Evolutionary conservation across 2,888 invertebrate species (phyloP), one percentile per base, ranked within the genome.

Genomic region (Seira ritae): DNA sequence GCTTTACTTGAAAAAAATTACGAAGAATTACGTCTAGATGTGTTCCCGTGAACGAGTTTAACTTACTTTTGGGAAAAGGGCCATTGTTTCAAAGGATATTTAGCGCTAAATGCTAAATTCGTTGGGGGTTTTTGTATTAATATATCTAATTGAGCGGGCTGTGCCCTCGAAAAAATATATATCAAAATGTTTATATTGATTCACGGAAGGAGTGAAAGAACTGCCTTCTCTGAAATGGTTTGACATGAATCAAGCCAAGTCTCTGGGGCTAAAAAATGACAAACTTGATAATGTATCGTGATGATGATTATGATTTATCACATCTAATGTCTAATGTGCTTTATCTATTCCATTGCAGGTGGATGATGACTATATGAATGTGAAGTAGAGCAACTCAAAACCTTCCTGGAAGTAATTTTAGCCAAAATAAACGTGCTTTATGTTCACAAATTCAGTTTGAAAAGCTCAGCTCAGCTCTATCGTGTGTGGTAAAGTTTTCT

Each of bases 121-220:
- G 8, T 31, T n/a, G n/a, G n/a, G n/a, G n/a, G 8, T 31, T 31
- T 31, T 31, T 31, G 31, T 4, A 31, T 31, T 31, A 31, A 31
- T 31, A 31, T 50, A 12, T 50, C 6, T 50, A 50, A 42, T 15
- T 50, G 17, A 50, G 17, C 50, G 12, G 17, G 12, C 50, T 15
- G 50, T 50, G 50, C 50, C 50, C 50, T 50, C 50, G 12, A 50
- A n/a, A n/a, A n/a, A n/a, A n/a, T n/a, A n/a, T n/a, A n/a, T n/a
- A 50, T 50, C 17, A 50, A 50, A 50, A 50, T 50, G 50, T 3
- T 50, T 50, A 31, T 31, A 4, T 31, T 15, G 17, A n/a, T 50
- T 50, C 50, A 50, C 50, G 15, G 50, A 50, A 50, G 15, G 50
- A 15, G 50, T 50, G 50, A 50, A 50, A n/a, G 17, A 50, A 50